These are phyloP conservation scores for Cyphomyrmex costatus DNA, from an alignment of 1,140 invertebrate species.

Conservation along the genomic window DNA sequence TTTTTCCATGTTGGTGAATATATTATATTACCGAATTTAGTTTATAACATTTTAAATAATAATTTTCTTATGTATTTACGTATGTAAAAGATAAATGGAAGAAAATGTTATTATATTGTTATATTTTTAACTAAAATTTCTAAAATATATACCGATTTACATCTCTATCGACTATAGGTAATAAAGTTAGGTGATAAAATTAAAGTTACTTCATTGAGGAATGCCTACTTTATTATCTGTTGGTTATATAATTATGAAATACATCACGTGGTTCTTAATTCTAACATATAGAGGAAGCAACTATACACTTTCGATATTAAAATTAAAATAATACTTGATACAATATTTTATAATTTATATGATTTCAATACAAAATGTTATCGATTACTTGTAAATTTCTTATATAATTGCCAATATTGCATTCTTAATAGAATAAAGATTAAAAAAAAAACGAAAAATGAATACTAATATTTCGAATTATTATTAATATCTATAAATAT, in stretches of 20 bases:
- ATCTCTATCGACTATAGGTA: slow-evolving; percentile 44
- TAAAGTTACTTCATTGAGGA: not conserved
- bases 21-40: not conserved
- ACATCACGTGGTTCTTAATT: not conserved
- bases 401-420: not conserved
- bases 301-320: slow-evolving; percentile 16
- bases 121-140: not conserved
- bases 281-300: slow-evolving; percentile 30
- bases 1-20: not conserved
- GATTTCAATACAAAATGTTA: not conserved
- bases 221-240: not conserved
- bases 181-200: not conserved
- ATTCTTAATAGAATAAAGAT: not conserved
- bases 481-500: not conserved
- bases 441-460: not conserved
- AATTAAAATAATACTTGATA: slow-evolving; percentile 6
- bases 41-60: not conserved
- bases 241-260: slow-evolving; percentile 9
- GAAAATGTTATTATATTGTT: not conserved
- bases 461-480: not conserved
- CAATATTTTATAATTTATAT: not conserved
- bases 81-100: not conserved
- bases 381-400: not conserved
- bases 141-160: not conserved
- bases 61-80: not conserved